Conservation (phyloP, 2,113 vertebrate genomes). For the Perognathus longimembris region DNA sequence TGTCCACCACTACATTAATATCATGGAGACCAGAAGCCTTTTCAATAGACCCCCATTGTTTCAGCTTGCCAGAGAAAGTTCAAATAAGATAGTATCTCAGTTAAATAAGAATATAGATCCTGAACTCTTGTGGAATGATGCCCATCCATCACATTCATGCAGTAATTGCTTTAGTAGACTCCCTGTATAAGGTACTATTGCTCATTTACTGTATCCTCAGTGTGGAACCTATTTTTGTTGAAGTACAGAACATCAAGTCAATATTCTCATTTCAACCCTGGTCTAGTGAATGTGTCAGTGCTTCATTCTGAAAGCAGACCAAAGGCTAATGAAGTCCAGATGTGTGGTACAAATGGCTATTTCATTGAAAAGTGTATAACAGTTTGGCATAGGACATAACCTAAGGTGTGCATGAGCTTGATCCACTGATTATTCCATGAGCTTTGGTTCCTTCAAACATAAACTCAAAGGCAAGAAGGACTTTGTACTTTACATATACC, state of each 20-base stretch:
- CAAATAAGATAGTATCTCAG: not conserved
- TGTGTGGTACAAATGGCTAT: not conserved
- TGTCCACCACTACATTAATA: not conserved
- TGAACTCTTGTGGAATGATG: not conserved
- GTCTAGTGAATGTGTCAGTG: not conserved
- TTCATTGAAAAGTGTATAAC: not conserved
- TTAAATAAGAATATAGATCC: not conserved
- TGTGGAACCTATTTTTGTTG: not conserved
- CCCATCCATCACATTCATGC: not conserved
- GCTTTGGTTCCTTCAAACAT: not conserved
- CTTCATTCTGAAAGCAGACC: not conserved
- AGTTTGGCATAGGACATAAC: not conserved
- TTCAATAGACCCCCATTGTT: not conserved
- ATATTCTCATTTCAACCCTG: not conserved
- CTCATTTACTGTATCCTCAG: not conserved
- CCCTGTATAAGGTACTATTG: not conserved
- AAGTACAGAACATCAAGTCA: not conserved
- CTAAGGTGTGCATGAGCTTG: not conserved
- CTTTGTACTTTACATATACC: not conserved
- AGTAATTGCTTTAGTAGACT: not conserved
- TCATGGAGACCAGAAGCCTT: not conserved
- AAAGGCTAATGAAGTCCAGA: not conserved
- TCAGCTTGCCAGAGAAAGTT: not conserved
- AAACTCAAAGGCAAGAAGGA: not conserved
- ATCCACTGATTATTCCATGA: not conserved